Evolutionary conservation across 2,113 vertebrate species (phyloP), one percentile per base, ranked within the genome.

Genomic region (pig (Sus scrofa)): DNA sequence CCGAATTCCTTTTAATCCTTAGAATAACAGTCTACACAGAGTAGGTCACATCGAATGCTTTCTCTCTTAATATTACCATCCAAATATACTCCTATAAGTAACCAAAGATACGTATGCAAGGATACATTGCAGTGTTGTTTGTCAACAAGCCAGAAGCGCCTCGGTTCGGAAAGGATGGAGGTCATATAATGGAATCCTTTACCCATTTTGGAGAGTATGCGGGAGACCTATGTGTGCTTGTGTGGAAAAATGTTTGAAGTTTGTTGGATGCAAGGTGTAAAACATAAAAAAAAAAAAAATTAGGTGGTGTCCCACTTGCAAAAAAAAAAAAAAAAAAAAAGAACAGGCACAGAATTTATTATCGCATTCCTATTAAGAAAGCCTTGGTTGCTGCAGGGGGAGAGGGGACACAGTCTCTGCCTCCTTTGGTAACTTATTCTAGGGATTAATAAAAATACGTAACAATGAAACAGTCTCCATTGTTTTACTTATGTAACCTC

Each of bases 281-380:
- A 58, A 30, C 15, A 83, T 26, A 92, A 89, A 60, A 44, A 91
- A 89, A 91, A 91, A 44, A n/a, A n/a, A n/a, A n/a, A n/a, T n/a
- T 27, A 34, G 24, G 11, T 65, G 15, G 7, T 83, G 2, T 87
- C 30, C 22, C 3, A 62, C 30, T 83, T 83, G 9, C 32, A 54
- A 86, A n/a, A n/a, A n/a, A n/a, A 54, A 86, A n/a, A n/a, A n/a
- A n/a, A 54, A 86, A 90, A 73, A 86, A 89, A 52, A 83, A 92
- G 5, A 83, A 44, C 34, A 85, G n/a, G 7, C 0, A 67, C 32
- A 77, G 11, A 87, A 50, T 39, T 60, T 73, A 94, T 73, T 84
- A 73, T 79, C n/a, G 30, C 19, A 65, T 34, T 74, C 4, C 20
- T 62, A 95, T 12, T 73, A 68, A 74, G 9, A 89, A 89, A 56